Percentiles rank a stretch among this genome's conserved stretches.
Evolutionary conservation across 2,113 vertebrate species (phyloP).

Genomic region (Aspidoscelis tigris): DNA sequence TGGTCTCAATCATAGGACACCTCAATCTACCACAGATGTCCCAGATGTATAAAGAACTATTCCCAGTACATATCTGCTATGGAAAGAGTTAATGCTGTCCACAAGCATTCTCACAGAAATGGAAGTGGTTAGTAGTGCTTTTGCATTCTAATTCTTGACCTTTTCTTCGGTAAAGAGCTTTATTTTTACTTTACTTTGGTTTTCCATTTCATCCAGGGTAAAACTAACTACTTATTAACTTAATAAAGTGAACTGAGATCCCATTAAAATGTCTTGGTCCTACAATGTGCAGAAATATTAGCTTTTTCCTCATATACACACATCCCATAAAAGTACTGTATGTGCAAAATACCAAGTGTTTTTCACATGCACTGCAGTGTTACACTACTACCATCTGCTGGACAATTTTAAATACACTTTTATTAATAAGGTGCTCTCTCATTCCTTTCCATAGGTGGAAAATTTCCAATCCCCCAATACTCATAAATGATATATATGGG

Average conservation of each 20-base stretch:
- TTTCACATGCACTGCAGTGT: constrained; percentile 19
- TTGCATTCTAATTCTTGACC: too few relatives aligned
- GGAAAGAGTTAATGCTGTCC: too few relatives aligned
- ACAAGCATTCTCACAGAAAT: too few relatives aligned
- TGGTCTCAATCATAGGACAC: too few relatives aligned
- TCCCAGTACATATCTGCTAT: too few relatives aligned
- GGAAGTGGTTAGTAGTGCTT: too few relatives aligned
- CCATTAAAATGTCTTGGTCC: background rate
- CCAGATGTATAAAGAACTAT: too few relatives aligned
- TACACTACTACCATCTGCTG: constrained; percentile 74
- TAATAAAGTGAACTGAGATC: background rate
- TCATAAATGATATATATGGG: too few relatives aligned
- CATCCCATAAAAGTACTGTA: background rate
- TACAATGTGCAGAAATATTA: constrained; percentile 25
- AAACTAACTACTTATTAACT: background rate
- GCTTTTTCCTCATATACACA: background rate
- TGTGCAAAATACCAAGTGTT: background rate
- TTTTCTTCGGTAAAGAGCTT: too few relatives aligned
- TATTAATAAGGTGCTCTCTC: background rate
- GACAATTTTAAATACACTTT: background rate
- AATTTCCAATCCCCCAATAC: too few relatives aligned
- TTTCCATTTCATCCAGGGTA: background rate
- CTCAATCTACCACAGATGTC: too few relatives aligned
- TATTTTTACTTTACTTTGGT: background rate
- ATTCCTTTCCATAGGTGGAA: constrained; percentile 18